Evolutionary conservation across 2,888 invertebrate genomes (phyloP).

Genomic region (Drosophila nr. perissopoda): DNA sequence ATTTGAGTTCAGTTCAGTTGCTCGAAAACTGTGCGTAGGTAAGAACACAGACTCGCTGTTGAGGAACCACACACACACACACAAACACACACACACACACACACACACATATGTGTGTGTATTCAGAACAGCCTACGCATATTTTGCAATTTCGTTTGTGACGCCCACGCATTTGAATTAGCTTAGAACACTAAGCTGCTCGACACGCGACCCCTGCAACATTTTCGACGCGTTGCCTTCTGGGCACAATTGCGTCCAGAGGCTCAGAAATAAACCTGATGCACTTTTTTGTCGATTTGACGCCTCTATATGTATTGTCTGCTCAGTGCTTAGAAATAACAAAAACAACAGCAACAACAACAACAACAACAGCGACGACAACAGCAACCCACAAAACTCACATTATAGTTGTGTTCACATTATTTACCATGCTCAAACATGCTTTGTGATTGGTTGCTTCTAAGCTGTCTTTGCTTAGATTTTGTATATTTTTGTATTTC

Average conservation of each 20-base stretch:
- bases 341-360: constrained; percentile 10
- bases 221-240: no score
- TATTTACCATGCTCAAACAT: constrained; percentile 29
- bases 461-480: constrained; percentile 2
- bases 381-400: constrained; percentile 66
- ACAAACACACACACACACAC: not conserved
- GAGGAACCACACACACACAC: constrained; percentile 1
- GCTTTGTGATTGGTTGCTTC: constrained; percentile 7
- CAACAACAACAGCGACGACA: constrained; percentile 33
- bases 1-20: constrained; percentile 48
- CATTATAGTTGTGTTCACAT: constrained; percentile 54
- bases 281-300: no score
- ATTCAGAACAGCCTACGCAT: constrained; percentile 68
- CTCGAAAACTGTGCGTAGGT: constrained; percentile 74
- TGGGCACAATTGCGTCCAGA: no score
- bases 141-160: constrained; percentile 81
- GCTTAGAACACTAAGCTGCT: constrained; percentile 62
- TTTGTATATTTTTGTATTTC: not conserved
- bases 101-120: not conserved
- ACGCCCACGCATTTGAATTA: constrained; percentile 76
- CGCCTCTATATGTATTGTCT: no score
- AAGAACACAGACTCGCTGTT: constrained; percentile 48
- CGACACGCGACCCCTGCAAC: no score
- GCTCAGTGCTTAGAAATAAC: constrained; percentile 68
- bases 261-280: no score